Evolutionary conservation across 2,797 vertebrate species (phyloP).

Genomic region (Crocodylus rhombifer): DNA sequence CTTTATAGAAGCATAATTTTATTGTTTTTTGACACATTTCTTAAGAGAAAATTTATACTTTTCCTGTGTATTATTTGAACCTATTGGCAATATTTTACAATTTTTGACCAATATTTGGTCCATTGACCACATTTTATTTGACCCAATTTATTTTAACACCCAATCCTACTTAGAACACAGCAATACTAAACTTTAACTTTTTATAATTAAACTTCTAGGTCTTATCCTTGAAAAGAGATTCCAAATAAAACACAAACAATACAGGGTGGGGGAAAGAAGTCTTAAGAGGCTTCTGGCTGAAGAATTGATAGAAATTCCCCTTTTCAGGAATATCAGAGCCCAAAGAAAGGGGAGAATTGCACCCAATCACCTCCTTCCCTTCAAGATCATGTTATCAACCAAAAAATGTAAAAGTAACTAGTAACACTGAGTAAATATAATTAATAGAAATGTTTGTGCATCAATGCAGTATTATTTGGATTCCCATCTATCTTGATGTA

Average conservation of each 20-base stretch:
- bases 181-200: not conserved
- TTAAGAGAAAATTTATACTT: too few species aligned
- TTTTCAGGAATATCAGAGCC: not conserved
- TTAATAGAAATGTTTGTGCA: not conserved
- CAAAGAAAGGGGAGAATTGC: not conserved
- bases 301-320: not conserved
- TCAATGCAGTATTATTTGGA: too few species aligned
- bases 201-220: not conserved
- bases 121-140: too few species aligned
- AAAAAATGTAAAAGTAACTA: not conserved
- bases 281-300: not conserved
- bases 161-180: too few species aligned
- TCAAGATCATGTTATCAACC: not conserved
- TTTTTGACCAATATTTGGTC: too few species aligned
- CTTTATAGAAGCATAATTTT: too few species aligned
- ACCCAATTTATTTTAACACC: too few species aligned
- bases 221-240: not conserved
- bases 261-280: not conserved
- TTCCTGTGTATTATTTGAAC: too few species aligned
- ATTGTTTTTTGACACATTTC: too few species aligned
- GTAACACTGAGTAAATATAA: not conserved
- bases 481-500: not conserved
- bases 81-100: too few species aligned
- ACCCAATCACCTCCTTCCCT: not conserved
- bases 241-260: accelerated